Conservation (phyloP, 2,797 vertebrate genomes). For the Lates japonicus region DNA sequence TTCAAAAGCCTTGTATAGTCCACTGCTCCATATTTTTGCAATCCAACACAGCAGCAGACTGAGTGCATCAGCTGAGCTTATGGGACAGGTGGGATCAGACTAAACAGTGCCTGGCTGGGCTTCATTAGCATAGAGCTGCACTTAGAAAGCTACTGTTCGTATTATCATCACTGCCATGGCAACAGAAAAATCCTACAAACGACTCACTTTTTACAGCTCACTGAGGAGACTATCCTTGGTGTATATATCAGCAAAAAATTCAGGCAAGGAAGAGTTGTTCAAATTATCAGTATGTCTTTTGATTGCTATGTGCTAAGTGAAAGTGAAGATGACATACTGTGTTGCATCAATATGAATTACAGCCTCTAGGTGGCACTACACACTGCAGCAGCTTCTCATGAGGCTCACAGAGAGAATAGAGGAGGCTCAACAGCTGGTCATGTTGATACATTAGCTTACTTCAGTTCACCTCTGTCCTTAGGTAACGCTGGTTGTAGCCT, state of each 20-base stretch:
- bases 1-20: conserved; percentile 33
- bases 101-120: conserved; percentile 45
- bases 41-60: conserved; percentile 31
- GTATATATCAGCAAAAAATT: background rate
- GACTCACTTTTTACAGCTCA: conserved; percentile 18
- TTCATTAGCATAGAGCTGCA: conserved; percentile 73
- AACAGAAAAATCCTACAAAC: conserved; percentile 66
- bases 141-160: conserved; percentile 58
- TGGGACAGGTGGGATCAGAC: conserved; percentile 66
- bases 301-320: background rate
- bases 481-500: conserved; percentile 28
- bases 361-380: conserved; percentile 65
- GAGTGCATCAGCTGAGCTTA: conserved; percentile 44
- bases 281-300: background rate
- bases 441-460: conserved; percentile 6
- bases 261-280: background rate
- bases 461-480: conserved; percentile 20
- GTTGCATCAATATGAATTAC: background rate
- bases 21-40: conserved; percentile 26
- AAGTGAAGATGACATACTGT: background rate
- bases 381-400: conserved; percentile 30
- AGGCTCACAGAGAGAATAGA: conserved; percentile 1
- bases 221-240: conserved; percentile 16
- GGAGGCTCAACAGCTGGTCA: conserved; percentile 15
- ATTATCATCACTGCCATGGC: conserved; percentile 76